Conservation (phyloP, 2,888 invertebrate genomes). For the Alloscopus bannaensis region DNA sequence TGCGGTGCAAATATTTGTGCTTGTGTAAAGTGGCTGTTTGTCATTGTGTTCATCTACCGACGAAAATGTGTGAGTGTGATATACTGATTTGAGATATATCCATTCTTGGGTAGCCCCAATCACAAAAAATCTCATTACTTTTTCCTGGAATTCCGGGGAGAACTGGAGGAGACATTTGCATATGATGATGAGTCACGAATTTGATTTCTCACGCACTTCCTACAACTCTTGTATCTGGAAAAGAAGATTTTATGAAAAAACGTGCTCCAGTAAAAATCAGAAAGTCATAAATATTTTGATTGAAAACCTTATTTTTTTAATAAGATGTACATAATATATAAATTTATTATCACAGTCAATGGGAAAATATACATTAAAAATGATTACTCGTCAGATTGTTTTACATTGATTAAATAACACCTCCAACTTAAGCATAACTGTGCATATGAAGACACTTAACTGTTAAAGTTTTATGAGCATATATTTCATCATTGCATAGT, state of each 20-base stretch:
- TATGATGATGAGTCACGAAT: background rate
- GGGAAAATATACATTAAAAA: conserved; percentile 61
- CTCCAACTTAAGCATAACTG: conserved; percentile 21
- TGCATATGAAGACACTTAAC: conserved; percentile 25
- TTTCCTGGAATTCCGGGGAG: conserved; percentile 13
- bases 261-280: background rate
- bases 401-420: conserved; percentile 12
- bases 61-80: too few species aligned
- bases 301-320: background rate
- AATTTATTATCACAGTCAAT: conserved; percentile 60
- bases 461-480: conserved; percentile 50
- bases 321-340: conserved; percentile 9
- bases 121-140: too few species aligned
- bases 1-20: too few species aligned
- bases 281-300: background rate
- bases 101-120: too few species aligned
- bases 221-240: background rate
- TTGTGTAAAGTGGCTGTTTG: too few species aligned
- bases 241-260: background rate
- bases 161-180: background rate
- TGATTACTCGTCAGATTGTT: conserved; percentile 25
- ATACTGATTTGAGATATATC: too few species aligned
- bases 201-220: background rate
- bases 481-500: conserved; percentile 54
- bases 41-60: too few species aligned